A percentile compares a stretch with the other conserved stretches of the same genome.
These are phyloP conservation scores for Mythimna loreyi DNA, from an alignment of 2,888 invertebrate genomes.

Conservation along the genomic window DNA sequence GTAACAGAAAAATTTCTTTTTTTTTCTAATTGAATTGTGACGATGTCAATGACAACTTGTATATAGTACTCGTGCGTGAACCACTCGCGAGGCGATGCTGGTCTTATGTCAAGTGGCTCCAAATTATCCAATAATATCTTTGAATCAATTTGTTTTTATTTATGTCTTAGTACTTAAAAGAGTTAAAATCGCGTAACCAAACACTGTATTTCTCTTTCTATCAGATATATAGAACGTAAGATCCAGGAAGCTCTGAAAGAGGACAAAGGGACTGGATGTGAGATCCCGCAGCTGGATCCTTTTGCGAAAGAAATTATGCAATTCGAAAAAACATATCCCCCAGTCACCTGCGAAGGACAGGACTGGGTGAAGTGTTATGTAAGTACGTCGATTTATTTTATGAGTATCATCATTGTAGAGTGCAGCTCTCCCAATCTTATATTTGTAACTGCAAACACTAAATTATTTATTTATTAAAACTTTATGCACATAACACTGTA, in stretches of 20 bases:
- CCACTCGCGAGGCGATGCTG: too few relatives aligned
- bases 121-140: too few relatives aligned
- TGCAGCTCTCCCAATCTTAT: too few relatives aligned
- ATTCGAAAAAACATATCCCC: constrained; percentile 92
- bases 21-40: too few relatives aligned
- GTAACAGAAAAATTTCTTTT: too few relatives aligned
- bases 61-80: too few relatives aligned
- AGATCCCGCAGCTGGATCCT: constrained; percentile 86
- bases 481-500: too few relatives aligned
- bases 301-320: constrained; percentile 93
- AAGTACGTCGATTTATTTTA: constrained; percentile 71
- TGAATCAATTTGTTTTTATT: not conserved
- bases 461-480: too few relatives aligned
- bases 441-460: too few relatives aligned
- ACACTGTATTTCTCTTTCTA: constrained; percentile 20
- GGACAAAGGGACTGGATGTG: constrained; percentile 83
- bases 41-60: too few relatives aligned
- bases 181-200: not conserved
- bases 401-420: too few relatives aligned
- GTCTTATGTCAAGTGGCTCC: too few relatives aligned
- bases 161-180: not conserved
- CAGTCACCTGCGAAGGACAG: constrained; percentile 92
- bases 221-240: constrained; percentile 79
- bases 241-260: constrained; percentile 78
- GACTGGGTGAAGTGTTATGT: constrained; percentile 96